Conservation (phyloP, 2,113 vertebrate genomes). For the Eubucco bourcierii region DNA sequence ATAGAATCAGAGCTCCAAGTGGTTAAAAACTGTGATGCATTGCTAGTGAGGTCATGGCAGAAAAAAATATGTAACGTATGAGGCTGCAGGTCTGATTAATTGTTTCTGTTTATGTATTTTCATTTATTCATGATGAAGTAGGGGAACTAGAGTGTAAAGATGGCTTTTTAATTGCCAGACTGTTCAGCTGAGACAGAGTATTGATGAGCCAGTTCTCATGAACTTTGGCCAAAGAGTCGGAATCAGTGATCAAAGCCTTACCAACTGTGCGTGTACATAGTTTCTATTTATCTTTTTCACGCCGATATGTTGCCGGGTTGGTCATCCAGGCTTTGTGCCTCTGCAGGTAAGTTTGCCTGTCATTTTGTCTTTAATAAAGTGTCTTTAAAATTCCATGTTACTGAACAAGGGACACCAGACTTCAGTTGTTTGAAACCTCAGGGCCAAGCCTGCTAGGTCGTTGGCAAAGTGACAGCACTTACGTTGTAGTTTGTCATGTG, state of each 20-base stretch:
- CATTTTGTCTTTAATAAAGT: not conserved
- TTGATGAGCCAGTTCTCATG: not conserved
- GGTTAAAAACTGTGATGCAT: constrained; percentile 65
- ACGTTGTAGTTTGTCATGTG: not conserved
- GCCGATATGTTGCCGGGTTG: not conserved
- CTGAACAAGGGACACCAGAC: not conserved
- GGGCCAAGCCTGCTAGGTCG: constrained; percentile 2
- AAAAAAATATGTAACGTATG: constrained; percentile 51
- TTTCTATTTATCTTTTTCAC: not conserved
- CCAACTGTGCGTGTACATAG: not conserved
- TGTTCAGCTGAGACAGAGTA: not conserved
- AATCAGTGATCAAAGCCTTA: not conserved
- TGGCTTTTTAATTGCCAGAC: not conserved
- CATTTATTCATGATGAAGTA: constrained; percentile 12
- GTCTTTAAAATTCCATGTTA: not conserved
- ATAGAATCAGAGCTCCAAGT: constrained; percentile 66
- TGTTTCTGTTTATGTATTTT: constrained; percentile 44
- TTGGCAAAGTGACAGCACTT: constrained; percentile 25
- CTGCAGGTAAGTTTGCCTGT: not conserved
- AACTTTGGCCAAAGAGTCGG: not conserved
- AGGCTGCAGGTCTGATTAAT: constrained; percentile 45
- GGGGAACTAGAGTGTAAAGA: constrained; percentile 1
- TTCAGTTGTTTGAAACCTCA: not conserved
- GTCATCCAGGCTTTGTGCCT: not conserved
- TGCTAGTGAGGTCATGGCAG: constrained; percentile 68